Evolutionary conservation across 2,888 invertebrate genomes (phyloP), one percentile per base, ranked within the genome.

Genomic region (Eupelmus urozonus): DNA sequence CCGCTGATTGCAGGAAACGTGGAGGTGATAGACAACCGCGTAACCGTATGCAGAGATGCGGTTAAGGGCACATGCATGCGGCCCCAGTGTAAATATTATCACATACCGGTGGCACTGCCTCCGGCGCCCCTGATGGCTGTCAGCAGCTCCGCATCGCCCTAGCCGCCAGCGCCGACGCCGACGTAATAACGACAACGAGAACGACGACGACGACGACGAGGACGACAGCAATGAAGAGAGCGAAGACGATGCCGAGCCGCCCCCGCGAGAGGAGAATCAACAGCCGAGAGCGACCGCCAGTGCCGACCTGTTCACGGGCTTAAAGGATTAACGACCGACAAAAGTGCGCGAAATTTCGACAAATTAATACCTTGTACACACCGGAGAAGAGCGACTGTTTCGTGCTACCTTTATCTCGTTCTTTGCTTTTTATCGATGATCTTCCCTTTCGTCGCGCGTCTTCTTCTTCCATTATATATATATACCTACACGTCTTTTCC

Each of bases 51-150:
- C 92, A 96, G 97, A 91, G 97, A 97, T 93, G 96, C 96, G 91
- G 96, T 96, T 89, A 96, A 96, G 91, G 97, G 97, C 92, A 94
- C 95, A 91, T 97, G 97, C 92, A 94, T 95, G 90, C 96, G 97
- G 91, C 95, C 96, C 91, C 94, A 95, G 92, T 97, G 97, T 95
- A 97, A 97, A 94, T 97, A 96, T 93, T 97, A 97, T 94, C 97
- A 97, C 94, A 96, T 97, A 94, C 97, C 97, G 89, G 94, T 96
- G 91, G 94, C 94, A 90, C 92, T 96, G 93, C 96, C 96, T 89
- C 96, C 96, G 89, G 96, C 96, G 88, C 93, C 93, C 87, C 91
- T 94, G 89, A 94, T 94, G 93, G 93, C 94, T 88, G 92, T 93
- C 90, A 90, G 90, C 84, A 85, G 86, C 29, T 76, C 78, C 20